Percentiles rank a stretch among this genome's conserved stretches.
Evolutionary conservation across 2,888 invertebrate species (phyloP).

Genomic region (Drosophila tripunctata): DNA sequence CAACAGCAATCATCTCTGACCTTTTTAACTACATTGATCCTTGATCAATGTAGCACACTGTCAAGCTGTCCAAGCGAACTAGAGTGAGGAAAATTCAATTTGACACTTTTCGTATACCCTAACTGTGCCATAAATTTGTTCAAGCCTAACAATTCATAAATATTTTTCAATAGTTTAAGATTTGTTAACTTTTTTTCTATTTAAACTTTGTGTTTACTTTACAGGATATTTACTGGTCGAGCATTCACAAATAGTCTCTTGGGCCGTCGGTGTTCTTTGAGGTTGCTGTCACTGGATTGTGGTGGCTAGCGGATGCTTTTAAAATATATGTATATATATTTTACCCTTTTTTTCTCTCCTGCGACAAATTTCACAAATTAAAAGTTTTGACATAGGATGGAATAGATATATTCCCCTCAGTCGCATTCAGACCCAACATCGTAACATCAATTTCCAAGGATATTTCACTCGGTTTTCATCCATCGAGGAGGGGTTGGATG

Average conservation of each 20-base stretch:
- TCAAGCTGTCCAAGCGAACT: background rate
- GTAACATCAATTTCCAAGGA: constrained; percentile 10
- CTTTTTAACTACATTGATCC: background rate
- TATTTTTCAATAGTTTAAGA: too few relatives aligned
- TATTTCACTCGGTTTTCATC: constrained; percentile 1
- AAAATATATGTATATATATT: constrained; percentile 5
- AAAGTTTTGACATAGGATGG: constrained; percentile 43
- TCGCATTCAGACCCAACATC: background rate
- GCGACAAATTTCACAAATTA: constrained; percentile 53
- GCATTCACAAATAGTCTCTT: background rate
- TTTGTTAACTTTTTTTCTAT: too few relatives aligned
- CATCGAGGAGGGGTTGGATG: background rate
- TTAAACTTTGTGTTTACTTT: background rate
- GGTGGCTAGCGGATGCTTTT: constrained; percentile 6
- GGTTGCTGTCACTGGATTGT: background rate
- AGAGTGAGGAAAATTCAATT: background rate
- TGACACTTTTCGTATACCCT: background rate
- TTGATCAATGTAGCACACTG: background rate
- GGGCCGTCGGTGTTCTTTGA: background rate
- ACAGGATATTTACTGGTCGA: background rate
- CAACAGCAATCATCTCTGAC: constrained; percentile 4
- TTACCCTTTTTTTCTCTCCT: constrained; percentile 2
- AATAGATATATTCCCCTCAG: constrained; percentile 19
- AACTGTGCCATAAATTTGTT: too few relatives aligned
- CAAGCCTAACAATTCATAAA: too few relatives aligned